Percentiles rank a stretch among this genome's conserved stretches.
phyloP scores from a whole-genome alignment of 2,113 vertebrate species.

The Jacana jacana region DNA sequence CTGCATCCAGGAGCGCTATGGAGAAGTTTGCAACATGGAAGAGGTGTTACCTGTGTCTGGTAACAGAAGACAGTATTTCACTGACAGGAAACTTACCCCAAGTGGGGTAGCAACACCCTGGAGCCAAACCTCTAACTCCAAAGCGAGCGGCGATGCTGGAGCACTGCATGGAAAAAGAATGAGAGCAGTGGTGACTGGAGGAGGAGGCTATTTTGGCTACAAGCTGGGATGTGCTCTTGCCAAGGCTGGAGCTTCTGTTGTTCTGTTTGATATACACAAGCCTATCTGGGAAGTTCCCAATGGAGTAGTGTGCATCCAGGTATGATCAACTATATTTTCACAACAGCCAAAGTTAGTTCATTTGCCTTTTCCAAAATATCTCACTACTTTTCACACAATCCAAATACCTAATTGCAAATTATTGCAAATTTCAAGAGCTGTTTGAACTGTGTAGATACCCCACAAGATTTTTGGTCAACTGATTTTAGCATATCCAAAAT shows the following conservation, averaged over 20 bases:
- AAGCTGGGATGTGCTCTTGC: constrained; percentile 85
- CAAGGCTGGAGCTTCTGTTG: constrained; percentile 77
- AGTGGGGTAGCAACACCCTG: background rate
- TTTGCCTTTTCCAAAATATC: background rate
- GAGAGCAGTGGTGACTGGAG: constrained; percentile 89
- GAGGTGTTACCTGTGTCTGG: background rate
- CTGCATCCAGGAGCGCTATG: constrained; percentile 10
- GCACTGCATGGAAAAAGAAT: background rate
- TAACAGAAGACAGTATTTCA: background rate
- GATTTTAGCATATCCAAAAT: background rate
- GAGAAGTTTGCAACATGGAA: constrained; percentile 10
- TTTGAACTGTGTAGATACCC: background rate
- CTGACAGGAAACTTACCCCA: constrained; percentile 38
- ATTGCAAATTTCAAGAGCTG: background rate
- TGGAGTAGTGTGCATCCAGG: constrained; percentile 83
- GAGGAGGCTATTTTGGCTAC: constrained; percentile 89
- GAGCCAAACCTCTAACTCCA: background rate
- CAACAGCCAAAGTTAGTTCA: background rate
- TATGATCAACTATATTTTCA: constrained; percentile 40
- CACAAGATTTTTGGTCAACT: background rate
- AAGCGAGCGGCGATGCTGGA: background rate
- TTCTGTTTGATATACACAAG: constrained; percentile 84
- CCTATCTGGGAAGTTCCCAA: constrained; percentile 78
- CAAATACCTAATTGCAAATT: background rate
- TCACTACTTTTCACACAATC: background rate